Evolutionary conservation across 2,113 vertebrate genomes (phyloP).

Genomic region (Pteropus alecto): DNA sequence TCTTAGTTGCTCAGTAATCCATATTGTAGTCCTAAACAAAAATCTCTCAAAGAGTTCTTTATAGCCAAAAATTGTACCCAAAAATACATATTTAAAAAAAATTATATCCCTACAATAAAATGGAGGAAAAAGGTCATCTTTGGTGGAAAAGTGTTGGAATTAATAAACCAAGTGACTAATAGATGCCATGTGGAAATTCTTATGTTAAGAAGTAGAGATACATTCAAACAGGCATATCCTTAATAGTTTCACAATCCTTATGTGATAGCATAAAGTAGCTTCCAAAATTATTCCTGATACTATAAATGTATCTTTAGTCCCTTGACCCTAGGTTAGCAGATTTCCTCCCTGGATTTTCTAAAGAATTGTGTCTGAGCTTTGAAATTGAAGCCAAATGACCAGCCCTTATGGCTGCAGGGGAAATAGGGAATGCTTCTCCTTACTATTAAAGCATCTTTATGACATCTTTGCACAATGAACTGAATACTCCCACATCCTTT

Average conservation of each 20-base stretch:
- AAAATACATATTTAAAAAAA: not conserved
- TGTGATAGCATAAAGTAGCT: not conserved
- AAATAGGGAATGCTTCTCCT: slow-evolving; percentile 64
- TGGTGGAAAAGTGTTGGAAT: not conserved
- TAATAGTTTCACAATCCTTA: not conserved
- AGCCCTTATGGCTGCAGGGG: slow-evolving; percentile 10
- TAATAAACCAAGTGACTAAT: not conserved
- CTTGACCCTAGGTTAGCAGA: slow-evolving; percentile 39
- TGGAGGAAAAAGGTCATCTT: not conserved
- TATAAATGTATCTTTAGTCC: not conserved
- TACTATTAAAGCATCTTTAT: slow-evolving; percentile 75
- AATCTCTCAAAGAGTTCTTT: not conserved
- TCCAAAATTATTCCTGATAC: slow-evolving; percentile 29
- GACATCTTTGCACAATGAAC: slow-evolving; percentile 78
- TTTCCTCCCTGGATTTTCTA: slow-evolving; percentile 25
- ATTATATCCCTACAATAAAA: not conserved
- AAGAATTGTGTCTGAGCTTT: slow-evolving; percentile 59
- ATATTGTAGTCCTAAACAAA: not conserved
- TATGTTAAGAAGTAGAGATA: not conserved
- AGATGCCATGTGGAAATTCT: not conserved
- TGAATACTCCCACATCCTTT: slow-evolving; percentile 62
- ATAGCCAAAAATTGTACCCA: not conserved
- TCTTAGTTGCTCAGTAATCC: not conserved
- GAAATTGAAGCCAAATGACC: slow-evolving; percentile 74
- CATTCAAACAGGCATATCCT: not conserved